These are phyloP conservation scores for Cetoscarus ocellatus DNA, from an alignment of 2,797 vertebrate genomes.

Conservation along the genomic window DNA sequence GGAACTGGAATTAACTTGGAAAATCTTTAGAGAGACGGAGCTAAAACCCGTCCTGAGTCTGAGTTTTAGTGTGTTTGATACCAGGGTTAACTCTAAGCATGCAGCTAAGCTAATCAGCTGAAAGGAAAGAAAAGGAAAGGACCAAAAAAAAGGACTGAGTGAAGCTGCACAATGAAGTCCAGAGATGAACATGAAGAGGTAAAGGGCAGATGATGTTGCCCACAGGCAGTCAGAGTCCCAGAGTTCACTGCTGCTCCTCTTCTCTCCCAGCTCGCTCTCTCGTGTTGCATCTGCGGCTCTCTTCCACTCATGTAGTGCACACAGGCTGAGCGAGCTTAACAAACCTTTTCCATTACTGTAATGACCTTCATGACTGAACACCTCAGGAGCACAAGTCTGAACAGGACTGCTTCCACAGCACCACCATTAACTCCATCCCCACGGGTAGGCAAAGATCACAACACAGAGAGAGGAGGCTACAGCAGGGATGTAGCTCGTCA, in stretches of 20 bases:
- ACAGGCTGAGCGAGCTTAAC: conserved; percentile 53
- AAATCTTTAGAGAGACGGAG: too few relatives aligned
- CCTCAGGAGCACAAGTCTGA: conserved; percentile 25
- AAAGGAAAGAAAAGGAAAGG: not conserved
- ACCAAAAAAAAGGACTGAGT: not conserved
- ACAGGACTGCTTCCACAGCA: conserved; percentile 39
- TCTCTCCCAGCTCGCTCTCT: conserved; percentile 11
- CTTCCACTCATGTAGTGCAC: conserved; percentile 45
- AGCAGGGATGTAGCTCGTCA: not conserved
- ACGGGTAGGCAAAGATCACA: conserved; percentile 28
- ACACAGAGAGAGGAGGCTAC: conserved; percentile 16
- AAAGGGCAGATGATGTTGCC: conserved; percentile 11
- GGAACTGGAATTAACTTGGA: too few relatives aligned
- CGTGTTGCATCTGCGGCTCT: conserved; percentile 20
- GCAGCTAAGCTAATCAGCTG: not conserved
- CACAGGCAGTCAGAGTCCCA: conserved; percentile 5
- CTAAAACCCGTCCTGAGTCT: too few relatives aligned
- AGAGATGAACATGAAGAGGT: not conserved
- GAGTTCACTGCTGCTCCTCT: conserved; percentile 31
- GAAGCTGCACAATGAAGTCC: not conserved
- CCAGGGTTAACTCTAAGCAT: not conserved
- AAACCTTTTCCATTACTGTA: conserved; percentile 77
- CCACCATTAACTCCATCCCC: conserved; percentile 50
- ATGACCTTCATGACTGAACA: conserved; percentile 68
- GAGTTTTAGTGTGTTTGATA: not conserved